phyloP scores from a whole-genome alignment of 2,113 vertebrate species.

The Scopus umbretta region DNA sequence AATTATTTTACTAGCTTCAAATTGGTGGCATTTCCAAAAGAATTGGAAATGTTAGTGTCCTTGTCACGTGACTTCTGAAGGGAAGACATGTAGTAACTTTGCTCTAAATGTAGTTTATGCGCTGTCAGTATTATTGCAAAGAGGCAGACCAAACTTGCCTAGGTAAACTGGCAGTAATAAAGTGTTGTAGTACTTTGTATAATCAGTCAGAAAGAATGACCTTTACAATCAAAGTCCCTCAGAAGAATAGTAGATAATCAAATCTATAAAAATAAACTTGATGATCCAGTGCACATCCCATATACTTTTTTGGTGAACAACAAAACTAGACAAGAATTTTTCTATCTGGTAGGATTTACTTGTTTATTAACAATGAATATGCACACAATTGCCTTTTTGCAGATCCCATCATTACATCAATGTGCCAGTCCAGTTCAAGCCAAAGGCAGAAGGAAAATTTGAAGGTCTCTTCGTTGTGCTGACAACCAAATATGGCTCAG shows the following conservation, averaged over 20 bases:
- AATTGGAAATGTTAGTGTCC: background rate
- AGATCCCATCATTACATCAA: conserved; percentile 93
- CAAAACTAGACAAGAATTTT: background rate
- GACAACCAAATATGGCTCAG: conserved; percentile 69
- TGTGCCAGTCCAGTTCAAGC: conserved; percentile 92
- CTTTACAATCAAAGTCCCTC: background rate
- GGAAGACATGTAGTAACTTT: background rate
- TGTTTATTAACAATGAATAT: background rate
- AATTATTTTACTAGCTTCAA: background rate
- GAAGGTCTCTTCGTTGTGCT: conserved; percentile 79
- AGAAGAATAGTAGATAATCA: background rate
- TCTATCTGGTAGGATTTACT: background rate
- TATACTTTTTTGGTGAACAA: background rate
- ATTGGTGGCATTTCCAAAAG: background rate
- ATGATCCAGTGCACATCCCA: background rate
- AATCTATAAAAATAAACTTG: background rate
- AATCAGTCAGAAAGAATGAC: background rate
- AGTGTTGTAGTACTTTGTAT: background rate
- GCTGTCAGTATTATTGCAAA: background rate
- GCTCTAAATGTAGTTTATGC: background rate
- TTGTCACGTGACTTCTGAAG: background rate
- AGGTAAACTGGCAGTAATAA: background rate
- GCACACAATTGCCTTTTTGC: background rate
- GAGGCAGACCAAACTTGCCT: background rate
- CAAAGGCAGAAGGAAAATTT: conserved; percentile 75